A percentile compares a stretch with the other conserved stretches of the same genome.
Evolutionary conservation across 1,140 invertebrate species (phyloP).

Genomic region (Lanistes nyassanus): DNA sequence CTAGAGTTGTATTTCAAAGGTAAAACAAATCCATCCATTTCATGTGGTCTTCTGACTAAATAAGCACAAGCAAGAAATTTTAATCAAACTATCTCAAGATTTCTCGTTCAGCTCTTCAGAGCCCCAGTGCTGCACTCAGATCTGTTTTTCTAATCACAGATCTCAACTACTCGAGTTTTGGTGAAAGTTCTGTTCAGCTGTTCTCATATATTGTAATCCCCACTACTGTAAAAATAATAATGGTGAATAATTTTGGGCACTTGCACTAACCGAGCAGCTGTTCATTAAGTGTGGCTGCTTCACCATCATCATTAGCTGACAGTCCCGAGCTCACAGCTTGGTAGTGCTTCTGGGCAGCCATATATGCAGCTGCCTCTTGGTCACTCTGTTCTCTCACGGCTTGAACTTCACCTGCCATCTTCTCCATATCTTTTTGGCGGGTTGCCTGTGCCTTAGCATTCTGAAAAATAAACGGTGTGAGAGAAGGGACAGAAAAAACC

Average conservation of each 20-base stretch:
- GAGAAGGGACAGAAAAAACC: not conserved
- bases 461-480: constrained; percentile 40
- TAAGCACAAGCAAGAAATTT: too few relatives aligned
- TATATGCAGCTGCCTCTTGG: constrained; percentile 76
- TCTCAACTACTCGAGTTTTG: too few relatives aligned
- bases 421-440: constrained; percentile 77
- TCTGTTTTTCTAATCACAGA: too few relatives aligned
- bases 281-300: constrained; percentile 87
- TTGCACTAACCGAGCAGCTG: constrained; percentile 80
- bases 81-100: too few relatives aligned
- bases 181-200: too few relatives aligned
- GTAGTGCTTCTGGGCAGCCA: constrained; percentile 80
- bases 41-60: too few relatives aligned
- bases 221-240: not conserved
- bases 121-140: too few relatives aligned
- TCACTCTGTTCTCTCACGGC: constrained; percentile 77
- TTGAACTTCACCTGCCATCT: constrained; percentile 77
- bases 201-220: too few relatives aligned
- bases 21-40: too few relatives aligned
- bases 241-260: not conserved
- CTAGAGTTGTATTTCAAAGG: too few relatives aligned
- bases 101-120: too few relatives aligned
- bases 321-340: constrained; percentile 86
- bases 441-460: constrained; percentile 75
- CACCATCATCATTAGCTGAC: constrained; percentile 82